These are phyloP conservation scores for Cercocebus atys DNA, from an alignment of 2,113 vertebrate species.

Conservation along the genomic window DNA sequence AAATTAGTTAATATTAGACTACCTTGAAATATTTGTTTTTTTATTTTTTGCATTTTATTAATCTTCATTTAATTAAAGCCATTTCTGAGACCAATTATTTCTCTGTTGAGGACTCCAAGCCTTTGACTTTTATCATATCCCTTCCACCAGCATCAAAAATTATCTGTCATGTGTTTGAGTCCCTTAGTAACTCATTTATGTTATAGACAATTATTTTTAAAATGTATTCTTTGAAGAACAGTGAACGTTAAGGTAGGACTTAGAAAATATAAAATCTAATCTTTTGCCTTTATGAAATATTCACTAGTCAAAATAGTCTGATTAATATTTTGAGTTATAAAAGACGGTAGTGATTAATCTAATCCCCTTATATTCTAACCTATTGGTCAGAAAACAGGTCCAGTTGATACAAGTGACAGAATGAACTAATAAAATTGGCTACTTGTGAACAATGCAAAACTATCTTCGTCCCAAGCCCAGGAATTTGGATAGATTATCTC, in stretches of 20 bases:
- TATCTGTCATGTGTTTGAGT: neutral
- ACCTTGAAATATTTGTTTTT: neutral
- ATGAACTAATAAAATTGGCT: neutral
- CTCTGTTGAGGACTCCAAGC: neutral
- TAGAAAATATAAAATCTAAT: constrained; percentile 22
- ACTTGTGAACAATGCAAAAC: neutral
- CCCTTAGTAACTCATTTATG: neutral
- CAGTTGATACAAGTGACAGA: neutral
- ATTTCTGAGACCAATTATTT: constrained; percentile 11
- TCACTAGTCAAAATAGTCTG: neutral
- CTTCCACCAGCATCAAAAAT: neutral
- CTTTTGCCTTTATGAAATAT: neutral
- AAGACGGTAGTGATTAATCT: neutral
- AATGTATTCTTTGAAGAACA: neutral
- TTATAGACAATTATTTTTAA: neutral
- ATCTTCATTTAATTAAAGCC: neutral
- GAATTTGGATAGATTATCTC: neutral
- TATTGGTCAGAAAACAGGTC: neutral
- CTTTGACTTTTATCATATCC: neutral
- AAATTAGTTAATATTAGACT: neutral
- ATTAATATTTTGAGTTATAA: neutral
- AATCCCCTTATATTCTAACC: neutral
- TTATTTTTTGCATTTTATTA: neutral
- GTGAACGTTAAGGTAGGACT: neutral
- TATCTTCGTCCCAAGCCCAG: neutral